A percentile compares a stretch with the other conserved stretches of the same genome.
Conservation (phyloP, 2,888 invertebrate genomes). For the Yponomeuta cagnagella region DNA sequence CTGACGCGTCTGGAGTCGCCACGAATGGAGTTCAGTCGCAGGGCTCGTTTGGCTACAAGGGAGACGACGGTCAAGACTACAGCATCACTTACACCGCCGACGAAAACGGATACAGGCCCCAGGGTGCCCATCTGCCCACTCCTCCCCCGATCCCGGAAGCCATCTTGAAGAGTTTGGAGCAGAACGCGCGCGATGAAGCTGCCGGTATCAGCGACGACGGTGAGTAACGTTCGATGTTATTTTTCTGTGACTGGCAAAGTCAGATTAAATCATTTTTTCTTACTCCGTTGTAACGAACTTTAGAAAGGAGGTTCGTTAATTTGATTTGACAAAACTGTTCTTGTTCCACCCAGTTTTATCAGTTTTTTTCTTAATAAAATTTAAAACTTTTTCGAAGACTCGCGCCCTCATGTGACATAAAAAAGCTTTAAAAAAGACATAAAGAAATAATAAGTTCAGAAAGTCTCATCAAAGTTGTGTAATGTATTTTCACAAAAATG, state of each 20-base stretch:
- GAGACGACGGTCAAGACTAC: constrained; percentile 70
- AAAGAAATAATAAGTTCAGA: too few species aligned
- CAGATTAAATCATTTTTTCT: too few species aligned
- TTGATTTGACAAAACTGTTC: too few species aligned
- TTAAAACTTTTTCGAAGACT: too few species aligned
- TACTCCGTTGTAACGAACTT: too few species aligned
- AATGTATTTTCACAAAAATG: too few species aligned
- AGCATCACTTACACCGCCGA: constrained; percentile 69
- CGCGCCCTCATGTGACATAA: too few species aligned
- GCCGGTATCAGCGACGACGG: constrained; percentile 69
- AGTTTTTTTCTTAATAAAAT: too few species aligned
- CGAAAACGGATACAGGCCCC: constrained; percentile 66
- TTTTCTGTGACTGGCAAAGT: not conserved
- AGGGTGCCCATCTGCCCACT: constrained; percentile 66
- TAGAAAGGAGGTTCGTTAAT: too few species aligned
- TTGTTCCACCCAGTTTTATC: too few species aligned
- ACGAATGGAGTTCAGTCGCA: constrained; percentile 69
- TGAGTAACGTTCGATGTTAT: constrained; percentile 33
- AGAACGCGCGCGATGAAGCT: constrained; percentile 69
- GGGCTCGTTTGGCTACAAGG: constrained; percentile 67
- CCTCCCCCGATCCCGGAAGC: constrained; percentile 69
- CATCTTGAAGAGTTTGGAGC: constrained; percentile 65
- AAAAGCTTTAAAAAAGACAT: too few species aligned
- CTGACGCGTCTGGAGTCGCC: constrained; percentile 64
- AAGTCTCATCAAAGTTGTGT: too few species aligned